Conservation (phyloP, 2,113 vertebrate species). For the Ariopsis seemanni region DNA sequence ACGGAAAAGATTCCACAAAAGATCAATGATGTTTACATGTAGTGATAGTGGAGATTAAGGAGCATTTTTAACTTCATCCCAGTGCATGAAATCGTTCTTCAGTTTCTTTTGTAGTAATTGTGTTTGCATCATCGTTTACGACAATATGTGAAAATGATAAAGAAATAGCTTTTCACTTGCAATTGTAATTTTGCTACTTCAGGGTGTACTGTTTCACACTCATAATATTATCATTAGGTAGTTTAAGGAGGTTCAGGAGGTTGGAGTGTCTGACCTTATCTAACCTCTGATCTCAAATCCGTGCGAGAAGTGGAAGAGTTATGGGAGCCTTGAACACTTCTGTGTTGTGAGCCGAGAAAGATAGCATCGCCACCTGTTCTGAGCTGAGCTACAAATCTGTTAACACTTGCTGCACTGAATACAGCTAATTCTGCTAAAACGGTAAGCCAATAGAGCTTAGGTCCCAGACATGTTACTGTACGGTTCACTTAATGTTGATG, state of each 20-base stretch:
- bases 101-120: background rate
- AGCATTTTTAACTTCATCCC: background rate
- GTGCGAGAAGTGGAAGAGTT: constrained; percentile 15
- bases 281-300: constrained; percentile 11
- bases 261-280: background rate
- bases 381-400: constrained; percentile 28
- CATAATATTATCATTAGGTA: background rate
- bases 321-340: constrained; percentile 10
- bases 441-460: background rate
- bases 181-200: background rate
- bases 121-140: background rate
- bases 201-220: background rate
- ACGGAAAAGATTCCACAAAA: background rate
- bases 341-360: background rate
- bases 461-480: background rate
- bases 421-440: constrained; percentile 15
- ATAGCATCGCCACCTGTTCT: constrained; percentile 42
- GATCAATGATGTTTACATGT: background rate
- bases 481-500: constrained; percentile 1
- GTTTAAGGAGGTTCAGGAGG: background rate
- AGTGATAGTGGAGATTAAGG: background rate
- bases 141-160: background rate
- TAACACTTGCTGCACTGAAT: constrained; percentile 23
- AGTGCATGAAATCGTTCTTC: background rate
- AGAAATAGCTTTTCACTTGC: background rate